phyloP scores from a whole-genome alignment of 92 coral and sea anemone species.

The Meandrina meandrites region DNA sequence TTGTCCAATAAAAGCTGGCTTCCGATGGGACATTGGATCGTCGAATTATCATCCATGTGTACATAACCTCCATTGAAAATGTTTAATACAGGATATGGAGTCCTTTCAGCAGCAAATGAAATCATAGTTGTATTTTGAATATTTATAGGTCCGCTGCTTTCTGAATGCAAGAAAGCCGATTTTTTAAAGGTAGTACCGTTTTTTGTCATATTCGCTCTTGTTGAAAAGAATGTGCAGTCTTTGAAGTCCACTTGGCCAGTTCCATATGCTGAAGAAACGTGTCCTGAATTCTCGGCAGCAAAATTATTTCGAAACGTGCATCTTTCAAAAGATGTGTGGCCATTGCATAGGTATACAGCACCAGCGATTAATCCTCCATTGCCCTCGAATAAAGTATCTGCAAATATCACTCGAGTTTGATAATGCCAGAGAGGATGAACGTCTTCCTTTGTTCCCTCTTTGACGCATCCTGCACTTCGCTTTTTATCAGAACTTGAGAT shows the following conservation, averaged over 20 bases:
- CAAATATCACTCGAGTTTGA: slow-evolving; percentile 27
- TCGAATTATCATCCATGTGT: slow-evolving; percentile 4
- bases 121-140: slow-evolving; percentile 15
- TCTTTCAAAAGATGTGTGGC: slow-evolving; percentile 1
- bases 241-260: slow-evolving; percentile 34
- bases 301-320: slow-evolving; percentile 1
- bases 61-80: slow-evolving; percentile 20
- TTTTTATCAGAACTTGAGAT: not conserved
- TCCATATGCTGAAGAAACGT: slow-evolving; percentile 28
- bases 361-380: slow-evolving; percentile 41
- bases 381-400: slow-evolving; percentile 43
- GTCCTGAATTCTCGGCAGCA: slow-evolving; percentile 4
- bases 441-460: not conserved
- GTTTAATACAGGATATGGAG: not conserved
- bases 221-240: slow-evolving; percentile 5
- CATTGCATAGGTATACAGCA: slow-evolving; percentile 47
- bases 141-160: slow-evolving; percentile 17
- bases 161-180: not conserved
- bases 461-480: slow-evolving; percentile 9
- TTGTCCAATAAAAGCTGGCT: slow-evolving; percentile 21
- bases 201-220: not conserved
- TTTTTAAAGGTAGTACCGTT: not conserved
- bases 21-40: slow-evolving; percentile 11
- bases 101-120: not conserved
- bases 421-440: slow-evolving; percentile 50